Base-by-base conservation (phyloP, 2,888 invertebrate genomes). In the Timandra comae region DNA sequence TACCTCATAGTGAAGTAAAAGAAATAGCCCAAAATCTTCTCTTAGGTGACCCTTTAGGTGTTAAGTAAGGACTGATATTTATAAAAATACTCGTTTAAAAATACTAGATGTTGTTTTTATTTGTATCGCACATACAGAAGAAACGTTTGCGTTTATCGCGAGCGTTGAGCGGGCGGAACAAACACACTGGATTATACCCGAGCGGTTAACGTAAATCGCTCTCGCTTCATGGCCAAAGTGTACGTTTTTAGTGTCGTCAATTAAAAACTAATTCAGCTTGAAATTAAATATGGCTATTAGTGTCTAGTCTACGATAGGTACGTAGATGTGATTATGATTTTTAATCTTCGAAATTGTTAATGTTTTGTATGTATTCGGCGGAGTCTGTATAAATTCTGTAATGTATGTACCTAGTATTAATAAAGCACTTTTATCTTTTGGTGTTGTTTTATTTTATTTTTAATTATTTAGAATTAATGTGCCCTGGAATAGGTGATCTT, bases 21-120 rank as follows among this genome's bases (percentile, higher is more conserved):
- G 11, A 52, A 44, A 52, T 56, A 59, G 52, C 52, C 50, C 51
- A 56, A 46, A 47, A 49, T 55, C 43, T 48, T 51, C 32, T 50
- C 36, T 16, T 48, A 50, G 57, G 50, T 53, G 60, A 31, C 59
- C 63, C 55, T 56, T 62, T 84, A 80, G 79, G 43, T 56, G 50
- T 72, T 84, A 84, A 84, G 82, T 79, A 78, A 72, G 84, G 77
- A 84, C 84, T 82, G 84, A 84, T 84, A 77, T 62, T 69, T 60
- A 59, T 64, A 65, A 62, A 62, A 68, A 72, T 76, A 68, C 63
- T 70, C 66, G 62, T 36, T 44, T 49, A 47, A 49, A 38, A 37
- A 44, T 16, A 16, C 6, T 16, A 16, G 16, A 6, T 16, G 49
- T 49, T 47, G 41, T 37, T 49, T 43, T 38, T 16, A 29, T 43